Base-by-base conservation (phyloP, 2,888 invertebrate species). In the Caenorhabditis sinica region DNA sequence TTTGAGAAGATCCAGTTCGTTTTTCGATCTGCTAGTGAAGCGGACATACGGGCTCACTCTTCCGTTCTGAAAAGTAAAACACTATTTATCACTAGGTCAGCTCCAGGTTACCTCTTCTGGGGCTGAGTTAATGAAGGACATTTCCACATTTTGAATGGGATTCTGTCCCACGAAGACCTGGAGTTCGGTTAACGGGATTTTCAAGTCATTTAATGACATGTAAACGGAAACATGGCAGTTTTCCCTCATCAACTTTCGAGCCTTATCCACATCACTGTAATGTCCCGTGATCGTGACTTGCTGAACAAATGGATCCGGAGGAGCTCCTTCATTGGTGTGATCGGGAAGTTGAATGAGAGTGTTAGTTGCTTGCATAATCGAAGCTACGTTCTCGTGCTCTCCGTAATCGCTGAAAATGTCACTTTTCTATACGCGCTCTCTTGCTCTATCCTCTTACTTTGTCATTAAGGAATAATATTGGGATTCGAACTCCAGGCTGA, bases 301-400 rank as follows among this genome's bases (percentile, higher is more conserved):
- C 20, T 84, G 84, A 15, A 58, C 61, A 28, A 60, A 73, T 17
- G 79, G 75, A 66, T 69, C 66, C 0, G 63, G 40, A 25, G 13
- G 9, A 65, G 71, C 0, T 23, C 45, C 60, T 30, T 45, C 66
- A 5, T 28, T 17, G 17, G 25, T 23, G 2, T 45, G 65, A 43
- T 84, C 84, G 15, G 84, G 81, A n/a, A 84, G 49, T 68, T 84
- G 81, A 36, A 84, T 84, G 49, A 81, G 72, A 43, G 84, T 84
- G 81, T 84, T 81, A 81, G 84, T 84, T 66, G 66, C 33, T 23
- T 65, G 33, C 84, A 84, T 84, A 20, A 84, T 84, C 23, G 81
- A 72, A 5, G 75, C 53, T 13, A 84, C 58, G 33, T 81, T 72
- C 30, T 84, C 84, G 51, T 65, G 61, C 9, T 76, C 61, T 53